Base-by-base conservation (phyloP, 2,888 invertebrate genomes). In the Chirona hameri region DNA sequence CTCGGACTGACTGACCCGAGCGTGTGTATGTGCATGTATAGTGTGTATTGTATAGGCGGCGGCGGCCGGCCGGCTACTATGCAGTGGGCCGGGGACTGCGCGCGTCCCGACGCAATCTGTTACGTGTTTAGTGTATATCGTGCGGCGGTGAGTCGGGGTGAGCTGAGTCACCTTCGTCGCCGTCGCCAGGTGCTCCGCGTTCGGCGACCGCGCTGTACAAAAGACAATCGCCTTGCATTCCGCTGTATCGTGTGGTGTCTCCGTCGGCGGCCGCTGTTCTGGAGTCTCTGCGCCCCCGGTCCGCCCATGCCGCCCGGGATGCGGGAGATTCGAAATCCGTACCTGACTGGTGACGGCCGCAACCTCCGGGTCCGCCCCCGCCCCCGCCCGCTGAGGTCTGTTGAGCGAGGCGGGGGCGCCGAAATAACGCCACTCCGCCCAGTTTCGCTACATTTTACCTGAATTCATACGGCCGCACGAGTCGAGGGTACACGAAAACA, bases 371-470 rank as follows among this genome's bases (percentile, higher is more conserved):
- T 24, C 21, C 2, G 21, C 57, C 21, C 57, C 57, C 21, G 21
- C 57, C 18, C 21, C 21, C 24, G 57, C 57, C 57, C 7, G 39
- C 39, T 39, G 39, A 39, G 2, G 39, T 39, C 39, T 39, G 39
- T 7, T 39, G 39, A 39, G 39, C 39, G 39, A 39, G 39, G 39
- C 7, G 39, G 39, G 39, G 39, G 39, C 7, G 39, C 65, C 27
- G n/a, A 52, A 52, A 52, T 15, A 15, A 65, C 65, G 39, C n/a
- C 65, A 27, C 27, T 10, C 65, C 65, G 65, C 65, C 65, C 65
- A n/a, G n/a, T 65, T 65, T 65, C n/a, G n/a, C 65, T 65, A 65
- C 65, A 65, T 65, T 65, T 65, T 65, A n/a, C 65, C 65, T n/a
- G 65, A 10, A n/a, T 57, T 65, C n/a, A 27, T 10, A 9, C 65